These are phyloP conservation scores for Hylyphantes graminicola DNA, from an alignment of 1,140 invertebrate genomes.

Conservation along the genomic window DNA sequence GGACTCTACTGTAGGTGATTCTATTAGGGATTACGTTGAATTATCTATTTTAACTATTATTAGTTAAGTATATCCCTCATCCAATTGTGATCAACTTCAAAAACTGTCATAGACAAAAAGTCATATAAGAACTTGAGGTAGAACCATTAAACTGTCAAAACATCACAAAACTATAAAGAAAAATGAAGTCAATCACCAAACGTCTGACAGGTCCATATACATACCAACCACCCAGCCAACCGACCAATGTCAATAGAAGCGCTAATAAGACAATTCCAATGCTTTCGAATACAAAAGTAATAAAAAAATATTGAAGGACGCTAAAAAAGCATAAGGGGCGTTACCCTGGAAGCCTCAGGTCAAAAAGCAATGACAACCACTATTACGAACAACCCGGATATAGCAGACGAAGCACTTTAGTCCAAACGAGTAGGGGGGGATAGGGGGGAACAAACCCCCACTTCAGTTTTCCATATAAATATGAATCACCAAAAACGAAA, in stretches of 20 bases:
- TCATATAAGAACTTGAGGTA: too few species aligned
- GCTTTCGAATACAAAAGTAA: background rate
- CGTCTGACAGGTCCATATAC: background rate
- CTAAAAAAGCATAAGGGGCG: constrained; percentile 27
- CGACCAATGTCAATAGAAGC: too few species aligned
- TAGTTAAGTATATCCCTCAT: too few species aligned
- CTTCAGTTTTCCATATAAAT: constrained; percentile 19
- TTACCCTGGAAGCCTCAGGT: constrained; percentile 18
- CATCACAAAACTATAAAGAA: background rate
- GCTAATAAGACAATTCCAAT: constrained; percentile 24
- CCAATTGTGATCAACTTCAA: too few species aligned
- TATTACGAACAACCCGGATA: constrained; percentile 51
- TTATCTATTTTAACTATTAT: too few species aligned
- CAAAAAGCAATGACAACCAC: constrained; percentile 55
- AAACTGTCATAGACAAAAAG: too few species aligned
- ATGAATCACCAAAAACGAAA: constrained; percentile 31
- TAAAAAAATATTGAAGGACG: background rate
- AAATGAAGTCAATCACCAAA: background rate
- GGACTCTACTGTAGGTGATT: too few species aligned
- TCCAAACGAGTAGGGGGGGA: constrained; percentile 2
- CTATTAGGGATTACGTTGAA: too few species aligned
- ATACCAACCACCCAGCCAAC: too few species aligned
- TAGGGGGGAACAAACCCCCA: background rate
- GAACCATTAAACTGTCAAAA: too few species aligned
- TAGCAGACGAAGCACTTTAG: constrained; percentile 37